Conservation (phyloP, 2,888 invertebrate species). For the Leptinotarsa tumamoca region DNA sequence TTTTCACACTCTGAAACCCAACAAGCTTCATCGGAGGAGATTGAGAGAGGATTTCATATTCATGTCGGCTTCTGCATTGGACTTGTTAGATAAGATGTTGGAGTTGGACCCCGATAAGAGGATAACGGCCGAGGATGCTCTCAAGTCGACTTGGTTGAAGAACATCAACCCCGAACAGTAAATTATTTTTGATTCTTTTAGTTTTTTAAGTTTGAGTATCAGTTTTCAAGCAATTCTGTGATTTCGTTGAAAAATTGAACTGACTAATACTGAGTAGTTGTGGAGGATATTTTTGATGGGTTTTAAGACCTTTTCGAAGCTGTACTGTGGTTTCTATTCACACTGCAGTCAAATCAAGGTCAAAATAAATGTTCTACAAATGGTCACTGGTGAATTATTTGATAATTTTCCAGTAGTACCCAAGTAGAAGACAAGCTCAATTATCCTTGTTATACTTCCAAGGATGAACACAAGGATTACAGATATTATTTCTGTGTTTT, state of each 20-base stretch:
- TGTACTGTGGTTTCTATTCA: neutral
- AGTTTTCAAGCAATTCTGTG: neutral
- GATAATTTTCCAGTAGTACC: constrained; percentile 21
- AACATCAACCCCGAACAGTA: constrained; percentile 91
- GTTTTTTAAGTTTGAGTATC: neutral
- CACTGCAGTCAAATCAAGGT: constrained; percentile 15
- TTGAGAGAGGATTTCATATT: constrained; percentile 94
- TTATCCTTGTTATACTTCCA: neutral
- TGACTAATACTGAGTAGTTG: too few species aligned
- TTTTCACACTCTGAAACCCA: constrained; percentile 92
- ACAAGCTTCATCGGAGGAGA: constrained; percentile 88
- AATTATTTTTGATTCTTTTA: constrained; percentile 63
- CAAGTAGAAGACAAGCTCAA: constrained; percentile 16
- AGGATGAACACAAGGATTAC: too few species aligned
- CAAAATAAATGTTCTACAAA: constrained; percentile 13
- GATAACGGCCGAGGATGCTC: constrained; percentile 93
- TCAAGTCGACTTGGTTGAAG: constrained; percentile 92
- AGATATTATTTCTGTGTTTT: too few species aligned
- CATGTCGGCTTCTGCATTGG: constrained; percentile 89
- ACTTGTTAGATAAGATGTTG: constrained; percentile 94
- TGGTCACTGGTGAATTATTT: constrained; percentile 27
- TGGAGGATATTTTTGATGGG: neutral
- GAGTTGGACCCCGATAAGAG: constrained; percentile 94
- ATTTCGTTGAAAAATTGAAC: too few species aligned
- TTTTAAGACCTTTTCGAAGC: neutral